Base-by-base conservation (phyloP, 2,797 vertebrate species). In the Pempheris klunzingeri region DNA sequence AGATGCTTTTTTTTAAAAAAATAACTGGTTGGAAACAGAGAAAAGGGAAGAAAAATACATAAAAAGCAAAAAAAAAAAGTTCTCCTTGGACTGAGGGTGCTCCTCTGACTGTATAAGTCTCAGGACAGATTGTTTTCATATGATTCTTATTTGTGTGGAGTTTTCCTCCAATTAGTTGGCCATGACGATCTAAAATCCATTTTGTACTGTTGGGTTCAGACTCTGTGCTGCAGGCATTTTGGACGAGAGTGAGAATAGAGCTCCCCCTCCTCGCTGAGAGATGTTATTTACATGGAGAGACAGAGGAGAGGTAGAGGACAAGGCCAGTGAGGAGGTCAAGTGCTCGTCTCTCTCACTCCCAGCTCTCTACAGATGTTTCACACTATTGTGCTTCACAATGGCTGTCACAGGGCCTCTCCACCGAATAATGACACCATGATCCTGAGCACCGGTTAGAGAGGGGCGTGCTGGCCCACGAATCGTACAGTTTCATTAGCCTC, bases 401-500 rank as follows among this genome's bases (percentile, higher is more conserved):
- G 80, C 77, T 63, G 77, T 77, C 84, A 55, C 59, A 9, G 71
- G 66, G 59, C 80, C 87, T 77, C 79, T 75, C 71, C 62, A 65
- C 81, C 53, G 28, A 55, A 73, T 75, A 81, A 83, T 73, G 77
- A 66, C 80, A 74, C 60, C 46, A 12, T 44, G 63, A 77, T 72
- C 69, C 57, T 0, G 12, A 43, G 54, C 39, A 32, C 1, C 12
- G 24, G 39, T 30, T 60, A 65, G 67, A 81, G 84, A 77, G 84
- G 79, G 75, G 68, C 6, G 52, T 54, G 52, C 34, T n/a, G 44
- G 59, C 52, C 41, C 50, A 52, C 17, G n/a, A 69, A 81, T 83
- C 52, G 11, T 32, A 74, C 72, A 30, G 78, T 89, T 89, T 90
- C 85, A 90, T 90, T 92, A 85, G 86, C 86, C 83, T 78, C 68